These are phyloP conservation scores for Synanthedon vespiformis DNA, from an alignment of 2,888 invertebrate genomes.

Conservation along the genomic window DNA sequence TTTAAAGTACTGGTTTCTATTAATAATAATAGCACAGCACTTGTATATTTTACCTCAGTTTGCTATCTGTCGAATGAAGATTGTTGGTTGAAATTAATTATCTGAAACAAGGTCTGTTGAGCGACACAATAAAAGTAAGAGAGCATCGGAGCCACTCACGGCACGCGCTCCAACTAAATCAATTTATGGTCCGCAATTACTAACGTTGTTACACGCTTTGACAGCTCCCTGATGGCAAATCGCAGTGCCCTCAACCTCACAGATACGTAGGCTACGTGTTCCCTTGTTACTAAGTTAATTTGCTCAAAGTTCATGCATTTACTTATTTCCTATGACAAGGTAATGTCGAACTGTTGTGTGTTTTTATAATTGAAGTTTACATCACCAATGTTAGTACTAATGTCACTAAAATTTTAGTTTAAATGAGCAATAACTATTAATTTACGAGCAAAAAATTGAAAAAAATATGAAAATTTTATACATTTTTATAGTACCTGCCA, in stretches of 20 bases:
- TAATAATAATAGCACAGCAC: no score
- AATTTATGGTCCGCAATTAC: constrained; percentile 31
- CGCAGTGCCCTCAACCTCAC: constrained; percentile 13
- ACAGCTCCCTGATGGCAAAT: constrained; percentile 22
- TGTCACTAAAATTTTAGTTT: no score
- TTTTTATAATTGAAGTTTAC: no score
- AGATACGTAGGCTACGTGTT: constrained; percentile 10
- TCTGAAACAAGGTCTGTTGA: background rate
- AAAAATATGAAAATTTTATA: no score
- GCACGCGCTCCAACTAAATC: constrained; percentile 21
- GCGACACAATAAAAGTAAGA: constrained; percentile 1
- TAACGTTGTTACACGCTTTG: constrained; percentile 34
- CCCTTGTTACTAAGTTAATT: constrained; percentile 17
- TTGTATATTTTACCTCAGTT: no score
- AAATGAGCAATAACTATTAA: no score
- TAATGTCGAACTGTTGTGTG: no score
- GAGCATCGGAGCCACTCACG: constrained; percentile 22
- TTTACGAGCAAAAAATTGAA: no score
- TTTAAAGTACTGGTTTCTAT: no score
- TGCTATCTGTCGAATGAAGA: background rate
- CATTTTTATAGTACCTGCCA: no score
- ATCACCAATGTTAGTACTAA: no score
- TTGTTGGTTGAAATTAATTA: background rate
- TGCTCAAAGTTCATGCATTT: constrained; percentile 5
- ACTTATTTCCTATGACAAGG: no score